Base-by-base conservation (phyloP, 2,113 vertebrate species). In the Ceyx melanurus region DNA sequence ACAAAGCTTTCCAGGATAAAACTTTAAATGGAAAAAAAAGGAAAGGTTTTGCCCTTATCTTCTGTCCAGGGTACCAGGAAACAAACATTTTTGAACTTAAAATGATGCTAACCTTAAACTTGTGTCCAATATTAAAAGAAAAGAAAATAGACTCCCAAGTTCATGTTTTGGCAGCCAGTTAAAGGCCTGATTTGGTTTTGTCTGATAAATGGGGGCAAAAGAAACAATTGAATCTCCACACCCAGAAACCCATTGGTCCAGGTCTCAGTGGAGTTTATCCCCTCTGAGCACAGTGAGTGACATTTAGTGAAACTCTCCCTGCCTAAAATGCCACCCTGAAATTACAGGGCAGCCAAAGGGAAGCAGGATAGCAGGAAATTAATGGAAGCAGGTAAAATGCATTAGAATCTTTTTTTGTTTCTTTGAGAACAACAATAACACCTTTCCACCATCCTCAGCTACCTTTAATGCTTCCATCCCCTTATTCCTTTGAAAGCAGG, bases 81-180 rank as follows among this genome's bases (percentile, higher is more conserved):
- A 96, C 60, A 5, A 84, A 66, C 14, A 40, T 43, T 78, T 93
- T 89, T 15, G 8, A 73, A 26, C 33, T 86, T 93, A 72, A 48
- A 95, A 80, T 79, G 15, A 22, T 62, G 48, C 25, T 91, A 92
- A 74, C 33, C 48, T 90, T 93, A 95, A 95, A 96, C 79, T 20
- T 64, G 21, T 85, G 48, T 45, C 23, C 9, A 45, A 4, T 61
- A 62, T 64, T 42, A 13, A 19, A 43, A 6, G n/a, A 46, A 23
- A 23, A 48, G 22, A 48, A 12, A 22, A 19, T 15, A 43, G 6
- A 37, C 3, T 57, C 51, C 10, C 31, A 73, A 48, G 37, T 82
- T 76, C 14, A 17, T 33, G 26, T 61, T 87, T 90, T 53, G 16
- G 26, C 65, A 92, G 46, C 9, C 26, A 53, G 3, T 17, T 82